Evolutionary conservation across 2,888 invertebrate genomes (phyloP).

Genomic region (Dryococelus australis): DNA sequence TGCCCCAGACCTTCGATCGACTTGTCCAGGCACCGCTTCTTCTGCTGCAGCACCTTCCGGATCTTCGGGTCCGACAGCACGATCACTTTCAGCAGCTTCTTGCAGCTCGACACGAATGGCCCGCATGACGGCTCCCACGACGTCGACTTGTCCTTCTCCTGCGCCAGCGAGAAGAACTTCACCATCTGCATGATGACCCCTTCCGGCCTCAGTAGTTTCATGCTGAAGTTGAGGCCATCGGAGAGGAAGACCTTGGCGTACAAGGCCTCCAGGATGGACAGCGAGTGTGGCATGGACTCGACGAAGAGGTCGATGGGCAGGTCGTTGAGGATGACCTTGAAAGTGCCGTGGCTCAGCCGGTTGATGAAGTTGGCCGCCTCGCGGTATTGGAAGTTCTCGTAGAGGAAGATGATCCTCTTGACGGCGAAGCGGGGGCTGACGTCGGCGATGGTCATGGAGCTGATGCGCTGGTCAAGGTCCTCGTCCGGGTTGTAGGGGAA

Average conservation of each 20-base stretch:
- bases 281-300: constrained; percentile 88
- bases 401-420: constrained; percentile 73
- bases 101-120: constrained; percentile 57
- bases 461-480: constrained; percentile 48
- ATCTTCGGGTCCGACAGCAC: constrained; percentile 61
- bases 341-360: constrained; percentile 79
- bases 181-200: constrained; percentile 87
- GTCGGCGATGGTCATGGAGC: constrained; percentile 56
- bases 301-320: constrained; percentile 86
- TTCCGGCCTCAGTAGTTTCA: constrained; percentile 64
- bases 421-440: constrained; percentile 62
- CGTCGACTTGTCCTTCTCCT: constrained; percentile 47
- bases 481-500: constrained; percentile 49
- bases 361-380: constrained; percentile 88
- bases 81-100: constrained; percentile 61
- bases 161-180: constrained; percentile 69
- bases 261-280: constrained; percentile 85
- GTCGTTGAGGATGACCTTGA: constrained; percentile 71
- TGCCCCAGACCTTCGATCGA: constrained; percentile 89
- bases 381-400: constrained; percentile 88
- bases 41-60: constrained; percentile 69
- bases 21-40: constrained; percentile 78
- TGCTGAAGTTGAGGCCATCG: constrained; percentile 57
- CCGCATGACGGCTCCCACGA: constrained; percentile 52
- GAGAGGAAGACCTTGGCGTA: constrained; percentile 64